Conservation (phyloP, 2,888 invertebrate species). For the Hydrotaea cyrtoneurina region DNA sequence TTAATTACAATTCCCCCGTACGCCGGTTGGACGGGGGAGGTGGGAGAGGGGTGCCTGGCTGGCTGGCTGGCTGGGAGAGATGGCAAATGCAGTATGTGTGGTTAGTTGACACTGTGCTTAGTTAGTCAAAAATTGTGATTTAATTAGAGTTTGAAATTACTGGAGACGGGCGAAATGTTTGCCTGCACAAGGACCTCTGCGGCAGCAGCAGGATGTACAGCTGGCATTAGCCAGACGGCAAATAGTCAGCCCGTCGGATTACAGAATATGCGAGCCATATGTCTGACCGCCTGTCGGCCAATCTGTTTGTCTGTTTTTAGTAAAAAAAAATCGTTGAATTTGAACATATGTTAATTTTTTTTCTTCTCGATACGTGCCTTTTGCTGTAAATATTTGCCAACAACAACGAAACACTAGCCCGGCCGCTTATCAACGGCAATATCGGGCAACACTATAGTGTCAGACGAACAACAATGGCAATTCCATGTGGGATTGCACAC, state of each 20-base stretch:
- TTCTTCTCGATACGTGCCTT: conserved; percentile 54
- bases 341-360: conserved; percentile 45
- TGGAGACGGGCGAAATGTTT: not conserved
- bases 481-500: not conserved
- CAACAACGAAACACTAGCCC: not conserved
- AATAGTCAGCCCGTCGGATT: not conserved
- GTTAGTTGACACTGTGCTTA: not conserved
- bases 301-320: not conserved
- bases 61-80: no score
- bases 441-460: conserved; percentile 5
- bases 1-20: conserved; percentile 22
- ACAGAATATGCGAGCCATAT: not conserved
- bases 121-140: conserved; percentile 52
- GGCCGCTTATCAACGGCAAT: not conserved
- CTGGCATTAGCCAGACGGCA: not conserved
- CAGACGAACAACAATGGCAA: conserved; percentile 8
- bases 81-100: no score
- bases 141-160: conserved; percentile 46
- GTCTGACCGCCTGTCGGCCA: not conserved
- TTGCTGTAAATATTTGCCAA: conserved; percentile 37
- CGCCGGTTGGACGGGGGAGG: not conserved
- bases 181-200: not conserved
- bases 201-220: not conserved
- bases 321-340: not conserved
- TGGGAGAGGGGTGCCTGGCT: not conserved